Percentiles rank a stretch among this genome's conserved stretches.
Evolutionary conservation across 1,140 invertebrate species (phyloP).

Genomic region (Heliothis virescens): DNA sequence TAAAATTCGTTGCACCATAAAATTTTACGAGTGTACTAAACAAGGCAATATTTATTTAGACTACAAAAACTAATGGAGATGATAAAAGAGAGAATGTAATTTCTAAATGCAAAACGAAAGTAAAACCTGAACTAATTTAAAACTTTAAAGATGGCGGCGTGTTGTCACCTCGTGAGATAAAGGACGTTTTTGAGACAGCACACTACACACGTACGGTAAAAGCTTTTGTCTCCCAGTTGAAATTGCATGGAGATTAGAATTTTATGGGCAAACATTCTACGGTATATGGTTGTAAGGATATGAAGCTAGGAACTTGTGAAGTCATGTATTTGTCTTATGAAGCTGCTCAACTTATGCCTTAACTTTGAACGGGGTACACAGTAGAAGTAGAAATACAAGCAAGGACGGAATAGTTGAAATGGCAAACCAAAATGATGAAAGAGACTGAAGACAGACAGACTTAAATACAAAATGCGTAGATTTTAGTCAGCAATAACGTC

Average conservation of each 20-base stretch:
- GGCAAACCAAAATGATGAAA: no score
- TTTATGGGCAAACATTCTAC: slow-evolving; percentile 18
- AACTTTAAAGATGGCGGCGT: neutral
- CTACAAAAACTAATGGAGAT: neutral
- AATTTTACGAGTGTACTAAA: slow-evolving; percentile 7
- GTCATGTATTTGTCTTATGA: no score
- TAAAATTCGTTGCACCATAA: no score
- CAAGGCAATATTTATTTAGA: neutral
- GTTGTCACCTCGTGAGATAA: neutral
- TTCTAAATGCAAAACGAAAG: slow-evolving; percentile 9
- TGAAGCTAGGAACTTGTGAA: neutral
- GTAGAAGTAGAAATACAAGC: neutral
- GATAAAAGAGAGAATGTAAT: neutral
- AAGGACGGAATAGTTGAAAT: no score
- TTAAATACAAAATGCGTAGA: no score
- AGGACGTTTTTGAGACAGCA: slow-evolving; percentile 7
- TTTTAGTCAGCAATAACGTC: no score
- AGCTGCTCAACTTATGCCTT: no score
- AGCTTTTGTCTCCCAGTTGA: slow-evolving; percentile 13
- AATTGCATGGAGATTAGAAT: slow-evolving; percentile 24
- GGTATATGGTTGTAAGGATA: neutral
- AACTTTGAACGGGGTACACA: neutral
- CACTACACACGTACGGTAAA: slow-evolving; percentile 9
- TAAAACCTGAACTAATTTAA: slow-evolving; percentile 4
- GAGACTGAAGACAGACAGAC: no score